Evolutionary conservation across 2,113 vertebrate genomes (phyloP).

Genomic region (Ondatra zibethicus): DNA sequence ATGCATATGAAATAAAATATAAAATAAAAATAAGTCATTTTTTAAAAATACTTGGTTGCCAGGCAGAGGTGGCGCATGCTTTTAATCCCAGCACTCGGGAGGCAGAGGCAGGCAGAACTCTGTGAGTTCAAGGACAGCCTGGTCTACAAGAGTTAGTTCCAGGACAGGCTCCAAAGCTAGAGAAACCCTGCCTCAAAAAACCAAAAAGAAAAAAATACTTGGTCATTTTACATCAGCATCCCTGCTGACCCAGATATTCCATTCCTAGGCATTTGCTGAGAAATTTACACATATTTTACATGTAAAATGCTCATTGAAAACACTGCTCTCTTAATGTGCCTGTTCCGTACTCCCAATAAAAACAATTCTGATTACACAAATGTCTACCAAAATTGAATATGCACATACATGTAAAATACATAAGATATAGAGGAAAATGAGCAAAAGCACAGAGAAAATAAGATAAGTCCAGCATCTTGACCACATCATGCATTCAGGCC

Average conservation of each 20-base stretch:
- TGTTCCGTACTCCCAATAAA: neutral
- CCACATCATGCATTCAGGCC: neutral
- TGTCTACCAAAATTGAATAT: neutral
- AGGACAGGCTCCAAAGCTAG: no score
- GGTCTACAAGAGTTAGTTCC: no score
- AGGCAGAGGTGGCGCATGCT: no score
- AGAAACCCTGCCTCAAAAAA: no score
- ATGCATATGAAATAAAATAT: no score
- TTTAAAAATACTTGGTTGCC: neutral
- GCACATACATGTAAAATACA: neutral
- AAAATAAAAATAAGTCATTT: no score
- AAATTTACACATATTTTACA: neutral
- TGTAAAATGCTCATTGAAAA: neutral
- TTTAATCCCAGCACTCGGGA: no score
- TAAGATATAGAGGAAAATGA: neutral
- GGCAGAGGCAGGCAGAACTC: no score
- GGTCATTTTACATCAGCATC: neutral
- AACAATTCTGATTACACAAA: conserved; percentile 7
- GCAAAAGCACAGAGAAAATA: neutral
- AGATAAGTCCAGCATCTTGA: neutral
- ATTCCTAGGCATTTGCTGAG: neutral
- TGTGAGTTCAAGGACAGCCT: no score
- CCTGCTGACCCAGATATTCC: neutral
- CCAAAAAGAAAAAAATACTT: neutral
- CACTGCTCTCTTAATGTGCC: neutral